Percentiles rank a stretch among this genome's conserved stretches.
These are phyloP conservation scores for Channa argus DNA, from an alignment of 2,113 vertebrate species.

Conservation along the genomic window DNA sequence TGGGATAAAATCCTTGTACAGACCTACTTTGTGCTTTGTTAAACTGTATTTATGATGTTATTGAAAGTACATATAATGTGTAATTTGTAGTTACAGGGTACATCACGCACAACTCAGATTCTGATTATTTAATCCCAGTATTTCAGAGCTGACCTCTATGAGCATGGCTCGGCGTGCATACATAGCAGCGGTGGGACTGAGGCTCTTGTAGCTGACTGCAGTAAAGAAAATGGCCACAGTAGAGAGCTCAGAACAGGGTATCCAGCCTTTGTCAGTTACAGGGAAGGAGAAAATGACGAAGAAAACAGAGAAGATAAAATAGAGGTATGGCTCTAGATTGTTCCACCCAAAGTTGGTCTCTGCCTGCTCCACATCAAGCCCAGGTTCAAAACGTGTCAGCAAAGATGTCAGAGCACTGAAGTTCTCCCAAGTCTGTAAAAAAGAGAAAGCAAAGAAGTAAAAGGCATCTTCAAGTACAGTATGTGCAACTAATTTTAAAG, in stretches of 20 bases:
- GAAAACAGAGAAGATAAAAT: constrained; percentile 93
- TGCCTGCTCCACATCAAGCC: constrained; percentile 94
- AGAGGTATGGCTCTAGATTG: constrained; percentile 93
- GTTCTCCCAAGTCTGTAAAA: constrained; percentile 88
- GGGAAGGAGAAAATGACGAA: constrained; percentile 97
- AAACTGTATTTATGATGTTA: neutral
- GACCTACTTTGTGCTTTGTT: neutral
- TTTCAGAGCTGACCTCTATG: constrained; percentile 83
- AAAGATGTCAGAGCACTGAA: constrained; percentile 91
- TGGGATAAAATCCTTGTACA: neutral
- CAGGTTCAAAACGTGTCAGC: constrained; percentile 91
- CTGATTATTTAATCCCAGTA: neutral
- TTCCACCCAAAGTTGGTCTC: constrained; percentile 97
- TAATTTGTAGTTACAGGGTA: neutral
- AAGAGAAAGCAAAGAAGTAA: neutral
- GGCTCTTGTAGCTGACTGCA: constrained; percentile 91
- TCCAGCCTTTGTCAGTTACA: constrained; percentile 91
- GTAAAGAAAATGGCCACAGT: constrained; percentile 92
- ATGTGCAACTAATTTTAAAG: neutral
- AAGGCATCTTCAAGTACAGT: neutral
- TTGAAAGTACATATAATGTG: neutral
- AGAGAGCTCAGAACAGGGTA: constrained; percentile 95
- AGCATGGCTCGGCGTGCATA: constrained; percentile 89
- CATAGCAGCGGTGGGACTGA: constrained; percentile 87
- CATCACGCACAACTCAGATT: constrained; percentile 1